Evolutionary conservation across 2,113 vertebrate species (phyloP).

Genomic region (Salvelinus namaycush): DNA sequence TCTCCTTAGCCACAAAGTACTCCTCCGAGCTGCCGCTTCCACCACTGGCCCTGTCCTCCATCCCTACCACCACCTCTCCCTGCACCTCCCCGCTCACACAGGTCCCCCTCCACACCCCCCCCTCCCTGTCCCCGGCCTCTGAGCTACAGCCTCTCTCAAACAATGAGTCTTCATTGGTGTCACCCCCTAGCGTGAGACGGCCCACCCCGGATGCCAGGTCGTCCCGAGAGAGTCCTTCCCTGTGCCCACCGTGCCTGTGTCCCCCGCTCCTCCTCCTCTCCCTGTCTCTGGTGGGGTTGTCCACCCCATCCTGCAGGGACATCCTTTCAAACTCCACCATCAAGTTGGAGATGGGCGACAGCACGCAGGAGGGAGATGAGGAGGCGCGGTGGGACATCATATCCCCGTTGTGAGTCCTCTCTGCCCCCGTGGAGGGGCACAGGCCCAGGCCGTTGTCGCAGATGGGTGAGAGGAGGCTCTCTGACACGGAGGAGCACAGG

Average conservation of each 20-base stretch:
- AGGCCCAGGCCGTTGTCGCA: constrained; percentile 71
- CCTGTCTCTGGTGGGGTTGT: constrained; percentile 35
- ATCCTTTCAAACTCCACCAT: constrained; percentile 85
- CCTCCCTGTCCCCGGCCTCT: constrained; percentile 32
- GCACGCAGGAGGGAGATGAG: constrained; percentile 53
- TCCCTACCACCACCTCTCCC: background rate
- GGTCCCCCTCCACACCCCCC: constrained; percentile 33
- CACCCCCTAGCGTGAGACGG: constrained; percentile 48
- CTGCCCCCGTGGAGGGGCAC: constrained; percentile 24
- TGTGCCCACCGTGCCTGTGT: constrained; percentile 19
- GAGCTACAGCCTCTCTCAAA: constrained; percentile 9
- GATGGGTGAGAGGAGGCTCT: constrained; percentile 52
- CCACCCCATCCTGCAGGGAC: constrained; percentile 69
- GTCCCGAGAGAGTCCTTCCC: constrained; percentile 20
- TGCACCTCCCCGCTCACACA: background rate
- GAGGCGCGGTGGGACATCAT: constrained; percentile 54
- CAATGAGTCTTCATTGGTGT: constrained; percentile 40
- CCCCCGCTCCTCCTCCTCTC: constrained; percentile 62
- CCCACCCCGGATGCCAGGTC: constrained; percentile 58
- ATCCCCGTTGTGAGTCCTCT: constrained; percentile 68
- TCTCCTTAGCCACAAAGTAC: constrained; percentile 67
- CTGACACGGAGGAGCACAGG: constrained; percentile 55
- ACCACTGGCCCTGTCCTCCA: constrained; percentile 43
- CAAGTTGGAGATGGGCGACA: constrained; percentile 76
- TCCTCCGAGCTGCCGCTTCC: constrained; percentile 61